Evolutionary conservation across 2,797 vertebrate genomes (phyloP).

Genomic region (Myotis planiceps): DNA sequence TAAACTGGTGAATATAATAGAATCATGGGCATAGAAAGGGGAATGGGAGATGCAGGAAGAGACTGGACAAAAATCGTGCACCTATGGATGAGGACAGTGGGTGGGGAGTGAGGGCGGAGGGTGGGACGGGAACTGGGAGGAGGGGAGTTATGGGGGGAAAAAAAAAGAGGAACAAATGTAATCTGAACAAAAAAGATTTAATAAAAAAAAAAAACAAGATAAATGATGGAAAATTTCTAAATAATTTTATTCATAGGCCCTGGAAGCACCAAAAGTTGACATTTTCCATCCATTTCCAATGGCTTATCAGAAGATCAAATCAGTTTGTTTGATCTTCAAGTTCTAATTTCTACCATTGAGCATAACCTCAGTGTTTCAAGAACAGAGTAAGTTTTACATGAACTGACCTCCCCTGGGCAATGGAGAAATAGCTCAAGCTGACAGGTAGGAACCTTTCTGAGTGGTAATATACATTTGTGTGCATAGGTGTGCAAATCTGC

Average conservation of each 20-base stretch:
- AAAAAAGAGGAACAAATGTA: no score
- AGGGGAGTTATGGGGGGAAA: no score
- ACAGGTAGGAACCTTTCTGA: neutral
- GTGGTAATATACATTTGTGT: neutral
- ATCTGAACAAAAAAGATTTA: no score
- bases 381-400: neutral
- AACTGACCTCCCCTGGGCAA: neutral
- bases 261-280: neutral
- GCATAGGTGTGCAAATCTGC: neutral
- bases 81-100: no score
- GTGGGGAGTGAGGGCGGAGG: no score
- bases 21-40: no score
- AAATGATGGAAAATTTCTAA: neutral
- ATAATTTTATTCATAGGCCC: neutral
- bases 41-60: no score
- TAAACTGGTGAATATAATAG: no score
- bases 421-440: neutral
- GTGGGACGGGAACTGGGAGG: no score
- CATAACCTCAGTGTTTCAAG: neutral
- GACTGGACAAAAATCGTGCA: no score
- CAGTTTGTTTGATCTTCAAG: neutral
- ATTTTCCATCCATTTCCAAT: conserved; percentile 14
- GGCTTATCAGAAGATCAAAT: neutral
- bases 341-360: neutral
- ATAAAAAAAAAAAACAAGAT: no score